phyloP scores from a whole-genome alignment of 2,113 vertebrate species.

The Lepus europaeus region DNA sequence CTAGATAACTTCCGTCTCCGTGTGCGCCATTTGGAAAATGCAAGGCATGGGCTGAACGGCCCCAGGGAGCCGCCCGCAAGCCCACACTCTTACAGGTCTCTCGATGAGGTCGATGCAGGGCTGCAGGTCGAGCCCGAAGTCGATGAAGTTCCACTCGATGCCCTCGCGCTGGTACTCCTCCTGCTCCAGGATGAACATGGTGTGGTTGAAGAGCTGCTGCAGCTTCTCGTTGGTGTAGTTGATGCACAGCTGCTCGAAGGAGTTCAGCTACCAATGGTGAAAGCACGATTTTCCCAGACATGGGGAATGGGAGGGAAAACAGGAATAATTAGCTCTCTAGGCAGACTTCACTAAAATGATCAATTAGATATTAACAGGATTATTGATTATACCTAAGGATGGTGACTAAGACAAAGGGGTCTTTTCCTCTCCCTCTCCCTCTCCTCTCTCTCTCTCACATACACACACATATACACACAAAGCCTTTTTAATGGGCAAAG shows the following conservation, averaged over 20 bases:
- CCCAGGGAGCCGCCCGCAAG: accelerated
- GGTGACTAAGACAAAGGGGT: not conserved
- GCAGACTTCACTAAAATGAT: not conserved
- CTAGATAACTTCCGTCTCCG: not conserved
- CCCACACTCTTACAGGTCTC: conserved; percentile 90
- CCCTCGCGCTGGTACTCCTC: conserved; percentile 99
- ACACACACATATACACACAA: accelerated
- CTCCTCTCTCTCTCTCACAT: not conserved
- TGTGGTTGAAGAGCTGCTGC: conserved; percentile 99
- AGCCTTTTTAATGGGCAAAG: not conserved
- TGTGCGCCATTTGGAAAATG: not conserved
- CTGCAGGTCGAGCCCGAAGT: conserved; percentile 98
- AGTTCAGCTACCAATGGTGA: conserved; percentile 92
- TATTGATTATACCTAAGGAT: not conserved
- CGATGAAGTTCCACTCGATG: conserved; percentile 99
- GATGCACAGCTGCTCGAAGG: conserved; percentile 99
- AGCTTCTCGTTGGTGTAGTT: conserved; percentile 99
- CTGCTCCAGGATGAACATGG: conserved; percentile 99
- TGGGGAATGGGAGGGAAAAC: not conserved
- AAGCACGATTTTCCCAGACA: not conserved
- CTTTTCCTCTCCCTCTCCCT: not conserved
- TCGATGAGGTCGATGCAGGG: conserved; percentile 98
- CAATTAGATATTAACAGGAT: not conserved
- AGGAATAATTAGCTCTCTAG: not conserved
- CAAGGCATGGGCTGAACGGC: not conserved